Evolutionary conservation across 2,888 invertebrate species (phyloP).

Genomic region (Julus scandinavius): DNA sequence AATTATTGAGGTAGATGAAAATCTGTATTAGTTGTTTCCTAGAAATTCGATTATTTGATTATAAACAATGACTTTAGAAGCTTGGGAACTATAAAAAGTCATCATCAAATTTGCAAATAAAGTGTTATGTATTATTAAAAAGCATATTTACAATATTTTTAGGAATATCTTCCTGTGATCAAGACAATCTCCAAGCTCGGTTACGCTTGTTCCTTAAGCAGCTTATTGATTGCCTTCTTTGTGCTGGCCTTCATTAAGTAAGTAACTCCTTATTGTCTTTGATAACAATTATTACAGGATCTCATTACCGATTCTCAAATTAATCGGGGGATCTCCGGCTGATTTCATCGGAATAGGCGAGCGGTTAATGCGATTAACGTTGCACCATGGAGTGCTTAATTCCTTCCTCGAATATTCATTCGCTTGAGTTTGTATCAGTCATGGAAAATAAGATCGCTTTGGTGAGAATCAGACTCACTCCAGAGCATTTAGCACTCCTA

Average conservation of each 20-base stretch:
- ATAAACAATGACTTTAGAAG: too few species aligned
- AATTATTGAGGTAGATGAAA: constrained; percentile 48
- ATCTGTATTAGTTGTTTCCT: too few species aligned
- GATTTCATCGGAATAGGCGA: constrained; percentile 18
- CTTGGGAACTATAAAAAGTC: too few species aligned
- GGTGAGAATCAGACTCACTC: neutral
- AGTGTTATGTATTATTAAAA: too few species aligned
- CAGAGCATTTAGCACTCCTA: neutral
- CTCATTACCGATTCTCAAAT: constrained; percentile 19
- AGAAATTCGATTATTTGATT: too few species aligned
- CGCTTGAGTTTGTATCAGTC: neutral
- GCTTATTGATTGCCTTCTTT: constrained; percentile 65
- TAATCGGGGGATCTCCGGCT: neutral
- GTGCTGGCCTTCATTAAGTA: constrained; percentile 67
- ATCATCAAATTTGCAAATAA: too few species aligned
- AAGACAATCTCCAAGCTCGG: constrained; percentile 66
- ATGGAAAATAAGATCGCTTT: neutral
- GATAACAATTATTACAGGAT: neutral
- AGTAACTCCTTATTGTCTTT: constrained; percentile 57
- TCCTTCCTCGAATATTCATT: neutral
- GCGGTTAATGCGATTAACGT: neutral
- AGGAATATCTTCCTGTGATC: constrained; percentile 61
- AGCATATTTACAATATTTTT: too few species aligned
- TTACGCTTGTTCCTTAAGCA: constrained; percentile 65
- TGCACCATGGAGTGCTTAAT: neutral